Evolutionary conservation across 2,113 vertebrate genomes (phyloP).

Genomic region (Emydocephalus ijimae): DNA sequence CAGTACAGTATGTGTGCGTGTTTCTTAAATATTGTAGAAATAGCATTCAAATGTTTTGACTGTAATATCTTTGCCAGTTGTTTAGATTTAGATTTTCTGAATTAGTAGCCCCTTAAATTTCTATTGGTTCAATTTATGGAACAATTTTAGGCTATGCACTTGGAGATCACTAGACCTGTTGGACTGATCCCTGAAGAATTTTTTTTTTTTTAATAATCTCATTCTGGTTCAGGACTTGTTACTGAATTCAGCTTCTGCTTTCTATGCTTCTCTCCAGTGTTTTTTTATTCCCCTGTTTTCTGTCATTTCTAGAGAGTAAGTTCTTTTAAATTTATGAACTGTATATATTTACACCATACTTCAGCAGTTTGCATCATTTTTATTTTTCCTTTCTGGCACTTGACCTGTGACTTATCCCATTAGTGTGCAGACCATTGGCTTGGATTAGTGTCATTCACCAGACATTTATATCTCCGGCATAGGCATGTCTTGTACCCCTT

Average conservation of each 20-base stretch:
- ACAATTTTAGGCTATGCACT: not conserved
- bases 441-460: not conserved
- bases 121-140: not conserved
- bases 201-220: not conserved
- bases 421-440: not conserved
- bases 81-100: not conserved
- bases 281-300: not conserved
- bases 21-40: not conserved
- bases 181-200: not conserved
- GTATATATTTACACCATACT: not conserved
- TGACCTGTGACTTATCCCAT: not conserved
- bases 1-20: not conserved
- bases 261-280: not conserved
- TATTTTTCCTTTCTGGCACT: not conserved
- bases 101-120: not conserved
- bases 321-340: not conserved
- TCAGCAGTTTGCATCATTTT: not conserved
- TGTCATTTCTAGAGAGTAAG: not conserved
- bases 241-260: not conserved
- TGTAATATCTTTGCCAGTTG: not conserved
- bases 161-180: not conserved
- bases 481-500: not conserved
- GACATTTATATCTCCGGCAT: not conserved
- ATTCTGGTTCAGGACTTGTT: not conserved
- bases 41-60: not conserved